Evolutionary conservation across 2,113 vertebrate genomes (phyloP).

Genomic region (Perccottus glenii): DNA sequence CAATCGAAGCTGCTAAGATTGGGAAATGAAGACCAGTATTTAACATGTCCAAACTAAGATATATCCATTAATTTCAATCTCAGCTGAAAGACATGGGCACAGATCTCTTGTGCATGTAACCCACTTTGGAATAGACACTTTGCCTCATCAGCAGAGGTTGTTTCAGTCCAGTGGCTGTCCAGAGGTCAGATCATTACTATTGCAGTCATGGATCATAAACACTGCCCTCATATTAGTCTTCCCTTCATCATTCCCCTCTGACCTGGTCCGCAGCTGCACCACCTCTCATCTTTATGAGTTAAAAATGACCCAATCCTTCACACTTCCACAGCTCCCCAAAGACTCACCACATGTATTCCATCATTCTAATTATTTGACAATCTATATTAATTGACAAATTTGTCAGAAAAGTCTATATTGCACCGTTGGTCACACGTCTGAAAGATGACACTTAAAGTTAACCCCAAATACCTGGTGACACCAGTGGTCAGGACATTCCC

Average conservation of each 20-base stretch:
- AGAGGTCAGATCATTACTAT: slow-evolving; percentile 64
- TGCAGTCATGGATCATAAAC: slow-evolving; percentile 63
- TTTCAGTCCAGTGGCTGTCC: slow-evolving; percentile 41
- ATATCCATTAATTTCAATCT: not conserved
- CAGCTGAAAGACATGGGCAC: not conserved
- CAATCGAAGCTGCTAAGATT: not conserved
- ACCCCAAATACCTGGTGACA: slow-evolving; percentile 13
- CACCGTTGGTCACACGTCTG: slow-evolving; percentile 33
- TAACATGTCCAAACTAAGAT: not conserved
- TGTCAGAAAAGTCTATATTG: slow-evolving; percentile 49
- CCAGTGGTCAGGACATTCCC: slow-evolving; percentile 15
- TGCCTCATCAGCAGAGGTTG: slow-evolving; percentile 53
- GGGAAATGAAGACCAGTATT: not conserved
- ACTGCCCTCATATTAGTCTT: slow-evolving; percentile 55
- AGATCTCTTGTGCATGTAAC: not conserved
- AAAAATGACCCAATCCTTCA: slow-evolving; percentile 53
- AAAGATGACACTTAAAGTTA: slow-evolving; percentile 12
- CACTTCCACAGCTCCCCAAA: slow-evolving; percentile 17
- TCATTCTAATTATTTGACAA: slow-evolving; percentile 69
- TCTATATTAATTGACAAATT: slow-evolving; percentile 62
- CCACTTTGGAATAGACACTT: not conserved
- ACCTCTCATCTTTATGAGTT: slow-evolving; percentile 61
- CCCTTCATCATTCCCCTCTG: slow-evolving; percentile 60
- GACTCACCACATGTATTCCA: slow-evolving; percentile 38
- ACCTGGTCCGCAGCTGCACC: slow-evolving; percentile 58